A percentile compares a stretch with the other conserved stretches of the same genome.
Conservation (phyloP, 2,113 vertebrate species). For the Delphinapterus leucas region DNA sequence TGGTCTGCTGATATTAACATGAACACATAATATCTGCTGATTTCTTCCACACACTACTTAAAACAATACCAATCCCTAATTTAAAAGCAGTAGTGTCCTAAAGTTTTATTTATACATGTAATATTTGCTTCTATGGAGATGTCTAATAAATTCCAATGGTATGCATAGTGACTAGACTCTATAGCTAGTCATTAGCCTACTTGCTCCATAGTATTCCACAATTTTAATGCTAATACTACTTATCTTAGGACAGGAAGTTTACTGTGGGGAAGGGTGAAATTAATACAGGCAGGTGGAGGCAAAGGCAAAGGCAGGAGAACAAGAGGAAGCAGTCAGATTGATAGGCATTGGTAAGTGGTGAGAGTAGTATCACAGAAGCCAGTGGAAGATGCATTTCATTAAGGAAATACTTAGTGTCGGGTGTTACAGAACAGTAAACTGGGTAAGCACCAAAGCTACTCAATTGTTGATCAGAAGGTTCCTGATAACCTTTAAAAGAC, state of each 20-base stretch:
- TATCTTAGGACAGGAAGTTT: background rate
- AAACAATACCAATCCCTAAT: background rate
- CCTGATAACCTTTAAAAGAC: background rate
- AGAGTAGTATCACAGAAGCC: background rate
- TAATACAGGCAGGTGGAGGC: background rate
- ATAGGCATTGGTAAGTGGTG: background rate
- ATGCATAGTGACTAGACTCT: background rate
- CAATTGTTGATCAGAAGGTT: background rate
- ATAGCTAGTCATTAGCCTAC: background rate
- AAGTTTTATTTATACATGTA: background rate
- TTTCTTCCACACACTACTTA: background rate
- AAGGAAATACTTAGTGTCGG: background rate
- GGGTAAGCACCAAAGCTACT: background rate
- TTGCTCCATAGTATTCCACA: background rate
- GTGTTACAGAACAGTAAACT: background rate
- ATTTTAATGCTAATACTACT: background rate
- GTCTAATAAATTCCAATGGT: background rate
- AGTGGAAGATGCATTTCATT: background rate
- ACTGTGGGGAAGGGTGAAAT: background rate
- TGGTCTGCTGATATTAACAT: background rate
- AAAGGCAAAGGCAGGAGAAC: background rate
- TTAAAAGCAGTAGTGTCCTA: background rate
- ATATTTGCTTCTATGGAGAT: background rate
- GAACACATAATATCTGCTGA: background rate
- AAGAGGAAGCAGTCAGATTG: background rate